Base-by-base conservation (phyloP, 2,888 invertebrate species). In the Heteropelma amictum region DNA sequence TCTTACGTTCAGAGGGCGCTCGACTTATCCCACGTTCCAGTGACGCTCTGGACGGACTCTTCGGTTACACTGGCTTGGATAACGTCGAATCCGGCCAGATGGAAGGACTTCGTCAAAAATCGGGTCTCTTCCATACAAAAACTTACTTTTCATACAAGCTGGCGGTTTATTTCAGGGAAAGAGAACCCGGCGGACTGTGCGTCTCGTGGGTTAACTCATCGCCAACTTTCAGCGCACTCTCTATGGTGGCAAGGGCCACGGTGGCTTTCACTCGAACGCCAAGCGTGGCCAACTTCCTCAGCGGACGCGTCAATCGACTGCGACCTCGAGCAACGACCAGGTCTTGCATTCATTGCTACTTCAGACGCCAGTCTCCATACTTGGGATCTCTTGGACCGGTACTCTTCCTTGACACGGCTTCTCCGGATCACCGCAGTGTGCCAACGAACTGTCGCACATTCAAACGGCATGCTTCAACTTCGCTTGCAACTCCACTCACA, bases 41-140 rank as follows among this genome's bases (percentile, higher is more conserved):
- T 14, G 5, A 17, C 42, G 2, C 12, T 72, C 1, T 72, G 68
- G 63, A 76, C 68, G 2, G 63, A 76, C 12, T 72, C 68, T 1
- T 7, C 63, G 2, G 28, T 72, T 2, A n/a, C 49, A 1, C 14
- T 67, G 7, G 17, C 53, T 1, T 76, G 64, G 69, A 42, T 72
- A 0, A 45, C 42, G 2, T 14, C 33, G 7, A 63, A 56, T 23
- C 42, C 63, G 0, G 12, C 63, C 0, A 17, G 56, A 12, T 72
- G 60, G 72, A 67, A 72, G 19, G 53, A 60, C 10, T 56, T 53
- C n/a, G 47, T 72, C 4, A 23, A 33, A 4, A 72, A 68, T 26
- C 30, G 68, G 8, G 61, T 63, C 12, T 19, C 53, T 17, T 17
- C 53, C 0, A 54, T 12, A 12, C 38, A 12, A 19, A 33, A 67